Evolutionary conservation across 2,888 invertebrate genomes (phyloP), one percentile per base, ranked within the genome.

Genomic region (Biston betularia): DNA sequence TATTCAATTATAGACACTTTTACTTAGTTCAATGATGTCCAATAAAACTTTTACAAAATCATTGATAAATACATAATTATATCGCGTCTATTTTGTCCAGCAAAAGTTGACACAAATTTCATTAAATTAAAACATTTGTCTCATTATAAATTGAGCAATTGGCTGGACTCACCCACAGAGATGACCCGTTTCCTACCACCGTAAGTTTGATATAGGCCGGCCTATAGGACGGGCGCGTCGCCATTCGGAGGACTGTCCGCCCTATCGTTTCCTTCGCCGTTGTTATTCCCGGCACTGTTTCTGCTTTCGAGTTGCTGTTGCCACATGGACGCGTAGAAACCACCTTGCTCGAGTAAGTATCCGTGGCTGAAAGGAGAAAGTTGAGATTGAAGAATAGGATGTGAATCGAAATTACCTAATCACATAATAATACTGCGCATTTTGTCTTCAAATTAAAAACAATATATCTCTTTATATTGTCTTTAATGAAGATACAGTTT

Each of bases 251-350:
- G 63, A 40, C 74, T 55, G 40, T 73, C 62, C 68, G 65, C 40
- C 38, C 12, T 15, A 6, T 75, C 65, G 67, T 15, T 6, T n/a
- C 54, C 72, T 50, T 75, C 77, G 1, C 65, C 71, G 60, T 68
- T 72, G 57, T 73, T 75, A 52, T 79, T 78, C 64, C 80, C 81
- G 55, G 75, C 79, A 24, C 86, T 88, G 67, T 89, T 90, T 65
- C 94, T 87, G 62, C 92, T 95, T 78, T 96, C 95, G 9, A 97
- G 88, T 80, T 99, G 99, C 75, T 98, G 97, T 75, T 96, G 95
- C 99, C 99, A 99, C 99, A 99, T 99, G 35, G 96, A 95, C 0
- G 97, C 95, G 90, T 99, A 99, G 57, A 97, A 89, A 5, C 98
- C 98, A 70, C 95, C 95, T 77, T 93, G 92, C 0, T 93, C 92